These are phyloP conservation scores for Cylindroiulus punctatus DNA, from an alignment of 2,888 invertebrate species.

Conservation along the genomic window DNA sequence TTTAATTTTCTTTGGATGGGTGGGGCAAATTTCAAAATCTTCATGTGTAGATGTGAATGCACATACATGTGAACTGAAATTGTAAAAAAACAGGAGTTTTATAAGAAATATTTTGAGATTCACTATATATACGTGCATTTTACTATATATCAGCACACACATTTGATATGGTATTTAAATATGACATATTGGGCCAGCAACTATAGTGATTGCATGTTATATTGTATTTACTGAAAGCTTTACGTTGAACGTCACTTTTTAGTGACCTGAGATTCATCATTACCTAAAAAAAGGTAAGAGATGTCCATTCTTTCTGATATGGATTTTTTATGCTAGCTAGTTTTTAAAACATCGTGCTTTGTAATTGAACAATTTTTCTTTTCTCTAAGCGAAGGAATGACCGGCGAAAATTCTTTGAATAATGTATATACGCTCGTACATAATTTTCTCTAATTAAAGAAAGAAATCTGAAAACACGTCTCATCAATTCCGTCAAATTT, in stretches of 20 bases:
- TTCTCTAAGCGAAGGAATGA: background rate
- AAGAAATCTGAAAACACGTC: conserved; percentile 1
- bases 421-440: background rate
- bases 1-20: too few relatives aligned
- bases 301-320: background rate
- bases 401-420: background rate
- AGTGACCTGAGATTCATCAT: background rate
- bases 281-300: background rate
- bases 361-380: background rate
- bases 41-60: too few relatives aligned
- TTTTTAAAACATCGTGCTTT: conserved; percentile 19
- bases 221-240: background rate
- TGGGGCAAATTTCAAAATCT: too few relatives aligned
- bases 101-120: too few relatives aligned
- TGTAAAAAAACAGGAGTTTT: too few relatives aligned
- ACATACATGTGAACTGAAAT: too few relatives aligned
- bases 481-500: background rate
- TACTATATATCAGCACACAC: too few relatives aligned
- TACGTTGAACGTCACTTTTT: background rate
- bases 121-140: too few relatives aligned
- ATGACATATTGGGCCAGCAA: background rate
- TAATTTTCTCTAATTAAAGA: conserved; percentile 15
- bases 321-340: background rate
- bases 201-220: background rate
- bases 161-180: too few relatives aligned